A percentile compares a stretch with the other conserved stretches of the same genome.
Evolutionary conservation across 2,113 vertebrate species (phyloP).

Genomic region (Marmota monax): DNA sequence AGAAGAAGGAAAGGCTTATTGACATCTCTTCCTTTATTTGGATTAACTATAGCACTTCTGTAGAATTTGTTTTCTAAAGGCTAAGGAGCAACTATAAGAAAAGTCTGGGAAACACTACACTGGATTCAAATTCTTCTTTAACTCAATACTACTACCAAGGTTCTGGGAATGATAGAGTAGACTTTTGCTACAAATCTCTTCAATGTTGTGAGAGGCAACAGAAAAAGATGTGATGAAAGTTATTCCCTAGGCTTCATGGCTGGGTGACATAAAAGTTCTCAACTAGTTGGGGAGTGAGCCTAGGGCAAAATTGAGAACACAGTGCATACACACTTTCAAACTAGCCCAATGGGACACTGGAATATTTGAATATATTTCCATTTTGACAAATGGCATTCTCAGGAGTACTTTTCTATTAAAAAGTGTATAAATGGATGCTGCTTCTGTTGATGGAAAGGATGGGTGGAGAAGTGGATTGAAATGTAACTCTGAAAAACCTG

Average conservation of each 20-base stretch:
- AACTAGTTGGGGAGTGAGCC: not conserved
- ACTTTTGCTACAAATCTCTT: slow-evolving; percentile 42
- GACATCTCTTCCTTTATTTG: slow-evolving; percentile 27
- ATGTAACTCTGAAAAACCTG: slow-evolving; percentile 52
- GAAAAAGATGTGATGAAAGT: not conserved
- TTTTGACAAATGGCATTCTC: slow-evolving; percentile 58
- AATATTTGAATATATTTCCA: slow-evolving; percentile 33
- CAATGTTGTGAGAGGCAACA: slow-evolving; percentile 12
- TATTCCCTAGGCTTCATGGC: not conserved
- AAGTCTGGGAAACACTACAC: not conserved
- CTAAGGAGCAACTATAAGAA: slow-evolving; percentile 44
- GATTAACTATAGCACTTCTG: slow-evolving; percentile 13
- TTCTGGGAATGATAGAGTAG: slow-evolving; percentile 26
- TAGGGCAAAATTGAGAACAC: slow-evolving; percentile 33
- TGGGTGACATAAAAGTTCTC: slow-evolving; percentile 9
- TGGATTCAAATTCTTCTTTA: slow-evolving; percentile 11
- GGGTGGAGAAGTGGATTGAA: slow-evolving; percentile 24
- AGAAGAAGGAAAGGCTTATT: not conserved
- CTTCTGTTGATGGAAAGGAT: slow-evolving; percentile 32
- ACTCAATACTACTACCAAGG: not conserved
- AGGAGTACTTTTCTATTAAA: slow-evolving; percentile 4
- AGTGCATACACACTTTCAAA: not conserved
- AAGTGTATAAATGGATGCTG: slow-evolving; percentile 50
- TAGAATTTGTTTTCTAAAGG: slow-evolving; percentile 15
- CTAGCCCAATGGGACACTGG: not conserved